Conservation (phyloP, 2,113 vertebrate genomes). For the Oceanodroma tethys region DNA sequence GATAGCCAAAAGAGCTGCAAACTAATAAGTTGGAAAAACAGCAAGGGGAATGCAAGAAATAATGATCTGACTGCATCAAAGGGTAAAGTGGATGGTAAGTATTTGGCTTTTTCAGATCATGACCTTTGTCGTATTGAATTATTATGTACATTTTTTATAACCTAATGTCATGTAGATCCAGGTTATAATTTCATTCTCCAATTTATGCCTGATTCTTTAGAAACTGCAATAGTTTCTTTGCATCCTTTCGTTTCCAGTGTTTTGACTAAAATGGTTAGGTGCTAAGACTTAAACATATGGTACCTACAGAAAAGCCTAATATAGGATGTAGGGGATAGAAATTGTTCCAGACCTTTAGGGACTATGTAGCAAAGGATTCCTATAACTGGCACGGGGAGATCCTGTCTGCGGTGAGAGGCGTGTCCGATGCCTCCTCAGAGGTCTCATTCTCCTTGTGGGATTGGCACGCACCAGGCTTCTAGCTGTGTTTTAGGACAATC, state of each 20-base stretch:
- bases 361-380: background rate
- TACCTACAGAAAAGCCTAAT: background rate
- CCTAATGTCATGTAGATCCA: fast-evolving
- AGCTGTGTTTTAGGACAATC: background rate
- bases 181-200: background rate
- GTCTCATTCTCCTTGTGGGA: background rate
- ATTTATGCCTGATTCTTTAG: background rate
- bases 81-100: background rate
- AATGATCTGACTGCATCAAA: background rate
- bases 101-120: background rate
- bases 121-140: background rate
- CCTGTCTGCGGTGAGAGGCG: fast-evolving
- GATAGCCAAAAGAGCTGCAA: conserved; percentile 31
- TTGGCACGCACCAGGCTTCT: background rate
- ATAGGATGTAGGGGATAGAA: background rate
- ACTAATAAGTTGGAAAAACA: background rate
- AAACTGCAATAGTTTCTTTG: background rate
- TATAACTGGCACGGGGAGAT: background rate
- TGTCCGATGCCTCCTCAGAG: background rate
- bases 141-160: background rate
- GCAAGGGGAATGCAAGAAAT: background rate
- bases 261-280: background rate
- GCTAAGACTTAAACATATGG: background rate
- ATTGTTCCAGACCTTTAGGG: background rate
- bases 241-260: background rate